A percentile compares a stretch with the other conserved stretches of the same genome.
phyloP scores from a whole-genome alignment of 2,797 vertebrate species.

The Manis javanica region DNA sequence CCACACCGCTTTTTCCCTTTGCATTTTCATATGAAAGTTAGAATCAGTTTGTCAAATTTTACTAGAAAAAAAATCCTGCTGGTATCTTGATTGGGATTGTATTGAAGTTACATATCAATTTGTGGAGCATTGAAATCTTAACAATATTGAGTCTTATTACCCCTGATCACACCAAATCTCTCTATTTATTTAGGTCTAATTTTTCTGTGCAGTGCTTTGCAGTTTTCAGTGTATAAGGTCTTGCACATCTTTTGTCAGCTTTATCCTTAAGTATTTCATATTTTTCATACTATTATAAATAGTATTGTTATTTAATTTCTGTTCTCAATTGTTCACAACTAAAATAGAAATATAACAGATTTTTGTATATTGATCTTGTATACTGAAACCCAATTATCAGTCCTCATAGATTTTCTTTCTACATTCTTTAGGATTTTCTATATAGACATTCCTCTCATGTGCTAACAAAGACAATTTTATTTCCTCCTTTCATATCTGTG shows the following conservation, averaged over 20 bases:
- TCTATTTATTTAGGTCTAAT: neutral
- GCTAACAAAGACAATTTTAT: neutral
- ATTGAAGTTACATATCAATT: neutral
- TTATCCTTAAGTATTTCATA: neutral
- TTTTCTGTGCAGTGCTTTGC: neutral
- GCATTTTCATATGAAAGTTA: neutral
- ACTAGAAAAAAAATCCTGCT: neutral
- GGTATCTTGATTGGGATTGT: neutral
- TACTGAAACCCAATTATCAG: neutral
- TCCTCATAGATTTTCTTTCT: constrained; percentile 1
- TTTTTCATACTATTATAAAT: neutral
- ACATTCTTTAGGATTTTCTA: neutral
- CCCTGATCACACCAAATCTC: neutral
- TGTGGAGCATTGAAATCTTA: neutral
- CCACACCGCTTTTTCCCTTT: neutral
- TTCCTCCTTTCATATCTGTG: neutral
- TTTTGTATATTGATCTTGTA: neutral
- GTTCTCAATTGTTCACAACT: neutral
- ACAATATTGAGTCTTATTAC: neutral
- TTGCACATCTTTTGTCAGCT: neutral
- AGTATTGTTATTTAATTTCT: neutral
- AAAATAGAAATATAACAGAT: neutral
- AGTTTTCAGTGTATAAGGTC: neutral
- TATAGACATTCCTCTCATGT: neutral
- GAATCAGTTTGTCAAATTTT: neutral